Base-by-base conservation (phyloP, 2,888 invertebrate genomes). In the Acanthoscelides obtectus region DNA sequence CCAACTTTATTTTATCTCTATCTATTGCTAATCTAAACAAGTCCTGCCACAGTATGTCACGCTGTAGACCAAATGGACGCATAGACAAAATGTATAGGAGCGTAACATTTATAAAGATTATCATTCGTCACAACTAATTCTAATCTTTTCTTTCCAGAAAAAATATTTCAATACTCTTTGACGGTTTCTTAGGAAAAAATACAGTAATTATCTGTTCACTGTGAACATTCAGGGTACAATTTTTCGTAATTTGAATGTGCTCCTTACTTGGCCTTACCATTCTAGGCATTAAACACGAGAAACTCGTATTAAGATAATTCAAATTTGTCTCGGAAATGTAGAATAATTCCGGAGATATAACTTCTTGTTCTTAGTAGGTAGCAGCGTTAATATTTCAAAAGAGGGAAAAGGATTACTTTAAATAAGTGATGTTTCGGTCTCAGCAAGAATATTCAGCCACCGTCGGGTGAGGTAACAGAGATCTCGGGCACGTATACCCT, bases 401-500 rank as follows among this genome's bases (percentile, higher is more conserved):
- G 71, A 70, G 68, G 69, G 74, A 74, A 74, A 77, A 75, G 77
- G 77, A 75, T 77, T 75, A 75, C 68, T 70, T 75, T 77, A 71
- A 77, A 77, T 77, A 77, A 77, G 74, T 75, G 70, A 77, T 77
- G 72, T 72, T 71, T 71, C 70, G 71, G 74, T 72, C 73, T 74
- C 74, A 71, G 66, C 66, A 66, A 66, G 21, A 66, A 45, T 45
- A 45, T 45, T 45, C 45, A 45, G 5, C 17, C 45, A n/a, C n/a
- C n/a, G n/a, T n/a, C n/a, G n/a, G 3, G 45, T 45, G 45, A 45
- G 45, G 17, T 45, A 45, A 45, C 45, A 6, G 45, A 45, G 45
- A 45, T 45, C 45, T 45, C 45, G 45, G 45, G 45, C 45, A 45
- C 45, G 45, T 45, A 45, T 45, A 45, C 45, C 45, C 45, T 45